Evolutionary conservation across 2,888 invertebrate species (phyloP).

Genomic region (Orthosia gracilis): DNA sequence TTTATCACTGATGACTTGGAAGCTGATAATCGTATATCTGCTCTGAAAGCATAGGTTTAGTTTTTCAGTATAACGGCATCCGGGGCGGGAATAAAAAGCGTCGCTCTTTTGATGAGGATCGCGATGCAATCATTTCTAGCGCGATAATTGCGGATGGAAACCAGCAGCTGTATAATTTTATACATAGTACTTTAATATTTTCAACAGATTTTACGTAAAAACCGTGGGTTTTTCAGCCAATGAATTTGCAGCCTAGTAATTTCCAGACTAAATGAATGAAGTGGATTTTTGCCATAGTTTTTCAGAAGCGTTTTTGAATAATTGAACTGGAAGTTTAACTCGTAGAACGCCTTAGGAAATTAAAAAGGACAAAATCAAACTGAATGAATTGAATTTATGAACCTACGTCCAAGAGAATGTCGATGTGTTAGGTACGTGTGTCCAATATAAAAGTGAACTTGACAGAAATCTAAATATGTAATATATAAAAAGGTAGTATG

Average conservation of each 20-base stretch:
- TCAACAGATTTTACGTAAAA: slow-evolving; percentile 47
- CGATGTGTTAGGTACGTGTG: neutral
- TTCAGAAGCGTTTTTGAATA: neutral
- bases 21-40: slow-evolving; percentile 61
- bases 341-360: slow-evolving; percentile 14
- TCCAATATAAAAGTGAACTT: no score
- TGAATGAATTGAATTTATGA: neutral
- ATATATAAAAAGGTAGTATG: no score
- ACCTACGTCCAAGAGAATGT: neutral
- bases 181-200: slow-evolving; percentile 60
- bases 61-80: slow-evolving; percentile 15
- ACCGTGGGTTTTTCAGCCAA: slow-evolving; percentile 18
- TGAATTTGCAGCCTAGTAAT: slow-evolving; percentile 23
- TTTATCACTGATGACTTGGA: slow-evolving; percentile 60
- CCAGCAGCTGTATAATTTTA: slow-evolving; percentile 64
- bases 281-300: neutral
- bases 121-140: slow-evolving; percentile 76
- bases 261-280: slow-evolving; percentile 1
- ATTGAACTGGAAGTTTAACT: slow-evolving; percentile 2
- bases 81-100: slow-evolving; percentile 69
- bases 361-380: slow-evolving; percentile 1
- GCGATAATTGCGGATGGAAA: slow-evolving; percentile 77
- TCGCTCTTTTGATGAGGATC: slow-evolving; percentile 74
- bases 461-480: no score
- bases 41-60: slow-evolving; percentile 53